Percentiles rank a stretch among this genome's conserved stretches.
Evolutionary conservation across 1,140 invertebrate species (phyloP).

Genomic region (Drosophila sp.): DNA sequence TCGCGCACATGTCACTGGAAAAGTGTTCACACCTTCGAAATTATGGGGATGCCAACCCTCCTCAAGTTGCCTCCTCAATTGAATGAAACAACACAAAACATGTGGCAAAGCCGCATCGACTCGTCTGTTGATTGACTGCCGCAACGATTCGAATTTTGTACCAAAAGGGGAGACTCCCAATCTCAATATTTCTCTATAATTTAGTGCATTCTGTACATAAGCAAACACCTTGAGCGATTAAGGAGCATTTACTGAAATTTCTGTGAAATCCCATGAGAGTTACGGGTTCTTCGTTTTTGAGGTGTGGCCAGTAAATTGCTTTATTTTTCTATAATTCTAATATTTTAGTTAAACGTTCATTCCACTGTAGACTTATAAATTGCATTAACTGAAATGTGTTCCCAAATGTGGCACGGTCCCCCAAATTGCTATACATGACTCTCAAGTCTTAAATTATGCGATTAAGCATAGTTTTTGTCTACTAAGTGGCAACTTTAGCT

Average conservation of each 20-base stretch:
- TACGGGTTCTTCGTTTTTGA: neutral
- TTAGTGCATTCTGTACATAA: slow-evolving; percentile 18
- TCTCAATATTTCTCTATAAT: slow-evolving; percentile 10
- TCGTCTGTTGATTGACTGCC: slow-evolving; percentile 59
- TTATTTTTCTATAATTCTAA: neutral
- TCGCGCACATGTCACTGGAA: slow-evolving; percentile 41
- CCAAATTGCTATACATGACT: neutral
- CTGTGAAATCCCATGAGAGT: neutral
- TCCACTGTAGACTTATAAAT: neutral
- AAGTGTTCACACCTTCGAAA: slow-evolving; percentile 72
- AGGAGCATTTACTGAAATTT: slow-evolving; percentile 16
- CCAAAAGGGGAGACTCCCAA: neutral
- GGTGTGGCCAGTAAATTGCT: slow-evolving; percentile 1
- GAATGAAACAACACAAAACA: neutral
- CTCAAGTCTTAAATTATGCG: neutral
- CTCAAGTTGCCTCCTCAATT: neutral
- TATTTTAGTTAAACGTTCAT: no score
- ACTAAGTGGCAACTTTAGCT: neutral
- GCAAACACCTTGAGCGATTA: slow-evolving; percentile 30
- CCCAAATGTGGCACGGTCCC: neutral
- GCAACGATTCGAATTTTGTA: neutral
- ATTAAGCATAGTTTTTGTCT: neutral
- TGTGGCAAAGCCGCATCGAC: slow-evolving; percentile 21
- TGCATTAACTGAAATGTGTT: slow-evolving; percentile 4
- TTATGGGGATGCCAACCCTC: slow-evolving; percentile 43